Evolutionary conservation across 2,113 vertebrate species (phyloP).

Genomic region (Oncorhynchus kisutch): DNA sequence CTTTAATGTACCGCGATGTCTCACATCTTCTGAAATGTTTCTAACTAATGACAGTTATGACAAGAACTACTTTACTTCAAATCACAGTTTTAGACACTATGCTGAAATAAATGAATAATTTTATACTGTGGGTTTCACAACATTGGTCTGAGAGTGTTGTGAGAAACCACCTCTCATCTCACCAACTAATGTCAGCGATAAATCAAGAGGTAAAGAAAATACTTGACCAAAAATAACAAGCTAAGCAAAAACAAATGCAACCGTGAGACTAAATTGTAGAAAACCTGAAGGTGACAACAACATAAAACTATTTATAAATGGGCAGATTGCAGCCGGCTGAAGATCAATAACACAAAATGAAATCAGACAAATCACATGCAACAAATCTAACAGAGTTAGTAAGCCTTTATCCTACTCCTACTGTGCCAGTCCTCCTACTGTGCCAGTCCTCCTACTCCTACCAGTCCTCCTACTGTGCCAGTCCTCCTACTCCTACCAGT

Average conservation of each 20-base stretch:
- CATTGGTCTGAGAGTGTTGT: neutral
- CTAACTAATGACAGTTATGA: neutral
- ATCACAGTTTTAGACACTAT: neutral
- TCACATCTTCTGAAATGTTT: neutral
- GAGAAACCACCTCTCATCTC: neutral
- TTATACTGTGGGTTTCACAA: constrained; percentile 6
- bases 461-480: too few relatives aligned
- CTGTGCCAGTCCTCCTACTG: too few relatives aligned
- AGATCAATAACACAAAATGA: constrained; percentile 26
- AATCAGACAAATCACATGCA: constrained; percentile 35
- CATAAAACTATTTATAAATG: constrained; percentile 19
- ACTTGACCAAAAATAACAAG: constrained; percentile 55
- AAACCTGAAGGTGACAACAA: neutral
- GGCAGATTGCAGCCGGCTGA: constrained; percentile 25
- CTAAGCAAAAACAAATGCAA: constrained; percentile 47
- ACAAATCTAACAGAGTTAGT: constrained; percentile 5
- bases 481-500: too few relatives aligned
- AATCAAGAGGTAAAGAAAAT: constrained; percentile 22
- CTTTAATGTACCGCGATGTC: constrained; percentile 10
- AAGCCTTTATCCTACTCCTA: neutral
- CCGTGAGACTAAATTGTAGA: neutral
- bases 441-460: too few relatives aligned
- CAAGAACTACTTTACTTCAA: neutral
- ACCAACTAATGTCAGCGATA: constrained; percentile 1
- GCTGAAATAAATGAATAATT: neutral